Percentiles rank a stretch among this genome's conserved stretches.
These are phyloP conservation scores for Gryon sp. DNA, from an alignment of 1,140 invertebrate genomes.

Conservation along the genomic window DNA sequence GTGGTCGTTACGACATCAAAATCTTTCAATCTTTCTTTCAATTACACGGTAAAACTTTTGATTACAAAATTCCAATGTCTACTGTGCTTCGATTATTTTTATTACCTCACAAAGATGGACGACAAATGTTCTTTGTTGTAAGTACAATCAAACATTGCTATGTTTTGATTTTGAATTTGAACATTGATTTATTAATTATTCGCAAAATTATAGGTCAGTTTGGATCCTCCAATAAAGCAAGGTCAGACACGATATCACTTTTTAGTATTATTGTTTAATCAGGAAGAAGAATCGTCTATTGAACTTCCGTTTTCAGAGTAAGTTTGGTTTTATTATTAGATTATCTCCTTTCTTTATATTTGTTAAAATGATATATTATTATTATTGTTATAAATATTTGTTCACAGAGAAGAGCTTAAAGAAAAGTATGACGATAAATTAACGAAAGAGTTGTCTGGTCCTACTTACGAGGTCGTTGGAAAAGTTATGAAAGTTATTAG, in stretches of 20 bases:
- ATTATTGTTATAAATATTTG: slow-evolving; percentile 53
- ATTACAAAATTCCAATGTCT: slow-evolving; percentile 99
- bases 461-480: slow-evolving; percentile 96
- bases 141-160: slow-evolving; percentile 66
- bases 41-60: slow-evolving; percentile 99
- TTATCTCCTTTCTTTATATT: no score
- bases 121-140: slow-evolving; percentile 99
- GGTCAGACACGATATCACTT: slow-evolving; percentile 98
- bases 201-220: slow-evolving; percentile 85
- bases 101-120: slow-evolving; percentile 97
- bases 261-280: slow-evolving; percentile 95
- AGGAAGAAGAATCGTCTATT: slow-evolving; percentile 96
- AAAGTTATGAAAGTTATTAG: slow-evolving; percentile 98
- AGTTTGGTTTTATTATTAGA: no score
- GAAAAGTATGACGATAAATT: slow-evolving; percentile 97
- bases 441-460: slow-evolving; percentile 93
- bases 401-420: slow-evolving; percentile 90
- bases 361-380: no score
- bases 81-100: slow-evolving; percentile 96
- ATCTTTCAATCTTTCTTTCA: slow-evolving; percentile 98
- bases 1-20: slow-evolving; percentile 99
- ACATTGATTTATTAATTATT: no score
- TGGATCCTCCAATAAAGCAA: slow-evolving; percentile 99
- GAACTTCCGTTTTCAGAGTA: slow-evolving; percentile 95
- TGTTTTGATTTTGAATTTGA: no score